Conservation (phyloP, 2,113 vertebrate species). For the Prionailurus bengalensis region DNA sequence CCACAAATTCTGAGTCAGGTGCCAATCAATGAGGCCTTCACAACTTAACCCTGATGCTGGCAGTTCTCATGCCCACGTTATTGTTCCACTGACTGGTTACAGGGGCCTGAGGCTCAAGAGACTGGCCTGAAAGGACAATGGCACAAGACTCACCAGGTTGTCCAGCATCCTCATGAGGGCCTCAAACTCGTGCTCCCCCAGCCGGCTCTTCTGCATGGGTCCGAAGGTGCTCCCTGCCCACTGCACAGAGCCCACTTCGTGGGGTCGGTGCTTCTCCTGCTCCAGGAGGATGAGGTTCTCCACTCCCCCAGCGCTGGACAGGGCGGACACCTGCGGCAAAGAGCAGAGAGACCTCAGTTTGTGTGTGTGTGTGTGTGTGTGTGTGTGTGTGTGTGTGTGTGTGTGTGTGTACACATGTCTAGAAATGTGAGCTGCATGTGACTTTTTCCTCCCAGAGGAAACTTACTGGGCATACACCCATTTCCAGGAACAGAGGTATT, state of each 20-base stretch:
- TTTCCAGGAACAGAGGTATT: background rate
- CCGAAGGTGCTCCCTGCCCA: conserved; percentile 97
- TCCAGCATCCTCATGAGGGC: conserved; percentile 99
- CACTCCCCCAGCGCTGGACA: conserved; percentile 92
- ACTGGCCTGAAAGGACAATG: background rate
- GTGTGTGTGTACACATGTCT: background rate
- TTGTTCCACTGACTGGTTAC: background rate
- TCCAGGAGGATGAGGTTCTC: conserved; percentile 96
- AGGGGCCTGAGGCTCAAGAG: background rate
- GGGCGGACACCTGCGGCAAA: conserved; percentile 90
- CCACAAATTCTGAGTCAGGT: background rate
- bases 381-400: rapidly evolving
- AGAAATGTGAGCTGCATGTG: background rate
- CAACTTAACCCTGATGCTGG: background rate
- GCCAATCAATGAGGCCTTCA: background rate
- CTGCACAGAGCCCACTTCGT: conserved; percentile 92
- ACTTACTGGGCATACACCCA: background rate
- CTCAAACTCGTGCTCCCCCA: conserved; percentile 97
- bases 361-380: too few relatives aligned
- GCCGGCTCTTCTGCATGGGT: conserved; percentile 95
- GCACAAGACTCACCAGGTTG: conserved; percentile 90
- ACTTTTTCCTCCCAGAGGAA: background rate
- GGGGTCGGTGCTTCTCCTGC: conserved; percentile 91
- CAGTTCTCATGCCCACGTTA: background rate
- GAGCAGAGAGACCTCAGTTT: background rate